These are phyloP conservation scores for Ochropacha duplaris DNA, from an alignment of 2,888 invertebrate species.

Conservation along the genomic window DNA sequence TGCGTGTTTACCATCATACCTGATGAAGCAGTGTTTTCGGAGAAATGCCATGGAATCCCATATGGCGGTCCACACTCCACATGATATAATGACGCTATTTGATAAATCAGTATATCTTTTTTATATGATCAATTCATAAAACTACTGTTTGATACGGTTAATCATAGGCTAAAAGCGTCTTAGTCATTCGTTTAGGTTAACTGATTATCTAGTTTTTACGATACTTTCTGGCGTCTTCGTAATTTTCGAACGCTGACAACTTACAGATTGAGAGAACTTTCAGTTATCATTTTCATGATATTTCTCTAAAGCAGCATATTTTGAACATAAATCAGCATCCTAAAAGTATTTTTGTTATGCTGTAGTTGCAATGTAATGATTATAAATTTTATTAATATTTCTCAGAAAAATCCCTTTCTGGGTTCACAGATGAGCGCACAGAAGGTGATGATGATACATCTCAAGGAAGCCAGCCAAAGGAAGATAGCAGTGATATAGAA, in stretches of 20 bases:
- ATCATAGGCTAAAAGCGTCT: constrained; percentile 35
- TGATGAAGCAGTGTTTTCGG: constrained; percentile 73
- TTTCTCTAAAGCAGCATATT: constrained; percentile 9
- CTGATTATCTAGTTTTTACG: constrained; percentile 59
- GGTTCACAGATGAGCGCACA: constrained; percentile 69
- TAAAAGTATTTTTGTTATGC: background rate
- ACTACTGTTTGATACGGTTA: constrained; percentile 20
- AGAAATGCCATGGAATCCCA: constrained; percentile 82
- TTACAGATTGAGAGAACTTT: constrained; percentile 28
- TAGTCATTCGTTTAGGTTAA: constrained; percentile 61
- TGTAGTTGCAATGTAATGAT: background rate
- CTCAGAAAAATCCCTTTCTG: constrained; percentile 13
- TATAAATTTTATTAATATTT: constrained; percentile 8
- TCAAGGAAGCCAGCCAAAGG: constrained; percentile 76
- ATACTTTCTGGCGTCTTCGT: constrained; percentile 58
- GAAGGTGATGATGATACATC: constrained; percentile 79
- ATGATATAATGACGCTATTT: constrained; percentile 79
- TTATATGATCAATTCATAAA: constrained; percentile 37
- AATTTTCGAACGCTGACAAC: constrained; percentile 48
- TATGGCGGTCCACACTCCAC: constrained; percentile 82
- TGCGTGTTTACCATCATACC: constrained; percentile 61
- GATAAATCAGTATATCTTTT: constrained; percentile 51
- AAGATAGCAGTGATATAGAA: constrained; percentile 73
- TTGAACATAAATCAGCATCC: background rate
- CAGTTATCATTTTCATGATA: constrained; percentile 23